Evolutionary conservation across 2,888 invertebrate species (phyloP).

Genomic region (Lasioglossum lativentre): DNA sequence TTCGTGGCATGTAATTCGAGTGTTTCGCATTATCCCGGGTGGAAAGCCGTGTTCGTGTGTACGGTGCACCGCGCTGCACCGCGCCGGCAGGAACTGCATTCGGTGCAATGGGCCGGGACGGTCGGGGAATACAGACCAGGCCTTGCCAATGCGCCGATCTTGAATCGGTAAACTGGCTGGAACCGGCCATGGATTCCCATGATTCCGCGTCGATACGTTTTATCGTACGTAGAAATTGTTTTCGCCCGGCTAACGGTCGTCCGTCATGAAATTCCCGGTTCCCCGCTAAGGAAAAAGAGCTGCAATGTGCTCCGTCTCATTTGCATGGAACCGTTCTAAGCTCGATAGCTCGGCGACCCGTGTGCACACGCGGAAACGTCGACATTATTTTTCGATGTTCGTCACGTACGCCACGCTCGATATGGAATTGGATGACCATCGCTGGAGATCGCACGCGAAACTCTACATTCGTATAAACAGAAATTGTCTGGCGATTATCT

Average conservation of each 20-base stretch:
- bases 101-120: constrained; percentile 59
- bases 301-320: constrained; percentile 14
- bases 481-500: not conserved
- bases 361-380: constrained; percentile 9
- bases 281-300: not conserved
- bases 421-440: constrained; percentile 1
- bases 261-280: constrained; percentile 54
- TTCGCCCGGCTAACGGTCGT: constrained; percentile 62
- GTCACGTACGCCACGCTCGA: constrained; percentile 5
- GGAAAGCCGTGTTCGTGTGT: constrained; percentile 36
- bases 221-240: constrained; percentile 75
- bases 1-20: constrained; percentile 65
- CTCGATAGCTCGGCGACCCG: constrained; percentile 17
- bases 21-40: constrained; percentile 60
- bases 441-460: not conserved
- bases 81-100: constrained; percentile 50
- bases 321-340: constrained; percentile 48
- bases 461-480: not conserved
- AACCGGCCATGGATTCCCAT: constrained; percentile 70
- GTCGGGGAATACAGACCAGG: constrained; percentile 22
- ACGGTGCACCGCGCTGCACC: not conserved
- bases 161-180: constrained; percentile 59
- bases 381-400: constrained; percentile 5
- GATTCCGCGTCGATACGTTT: constrained; percentile 73
- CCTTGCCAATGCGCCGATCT: constrained; percentile 49